Evolutionary conservation across 1,140 invertebrate species (phyloP), one percentile per base, ranked within the genome.

Genomic region (Plodia interpunctella): DNA sequence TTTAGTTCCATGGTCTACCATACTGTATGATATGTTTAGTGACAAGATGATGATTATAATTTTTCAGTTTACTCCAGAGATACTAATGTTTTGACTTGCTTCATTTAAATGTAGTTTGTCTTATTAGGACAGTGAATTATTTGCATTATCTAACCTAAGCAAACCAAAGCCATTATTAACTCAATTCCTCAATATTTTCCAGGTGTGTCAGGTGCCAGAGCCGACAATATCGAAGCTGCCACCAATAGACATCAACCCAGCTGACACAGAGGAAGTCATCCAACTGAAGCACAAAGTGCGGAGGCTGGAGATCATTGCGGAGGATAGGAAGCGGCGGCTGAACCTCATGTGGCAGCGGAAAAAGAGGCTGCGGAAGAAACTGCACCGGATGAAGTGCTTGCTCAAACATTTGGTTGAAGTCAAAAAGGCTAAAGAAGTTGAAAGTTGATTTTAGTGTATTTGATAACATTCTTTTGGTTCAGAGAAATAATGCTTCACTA

Each of bases 251-350:
- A 73, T 78, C 13, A 62, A 66, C 5, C 62, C 75, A 0, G 69
- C 64, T 1, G 83, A 86, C 30, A 61, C 78, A 0, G 70, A 77
- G 50, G 79, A 86, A 69, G 75, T 83, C 0, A 66, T 83, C 0
- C 51, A 79, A 56, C 56, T 86, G 2, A 86, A 83, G 63, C 63
- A 78, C 56, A 81, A 75, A 68, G 64, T 86, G 0, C 64, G 65
- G 0, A 71, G 83, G 59, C 56, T 86, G 18, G 83, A 86, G 60
- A 60, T 78, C 0, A 68, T 86, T 5, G 80, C 83, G 1, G 76
- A 75, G 10, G 76, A 72, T 20, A 63, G 80, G 49, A 79, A 80
- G 60, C 63, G 62, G 13, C 70, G 65, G 50, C 53, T 83, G 0
- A 72, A 81, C 15, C 64, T 74, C 0, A 68, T 80, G 65, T 78